Conservation (phyloP, 2,888 invertebrate species). For the Drosophila phalerata region DNA sequence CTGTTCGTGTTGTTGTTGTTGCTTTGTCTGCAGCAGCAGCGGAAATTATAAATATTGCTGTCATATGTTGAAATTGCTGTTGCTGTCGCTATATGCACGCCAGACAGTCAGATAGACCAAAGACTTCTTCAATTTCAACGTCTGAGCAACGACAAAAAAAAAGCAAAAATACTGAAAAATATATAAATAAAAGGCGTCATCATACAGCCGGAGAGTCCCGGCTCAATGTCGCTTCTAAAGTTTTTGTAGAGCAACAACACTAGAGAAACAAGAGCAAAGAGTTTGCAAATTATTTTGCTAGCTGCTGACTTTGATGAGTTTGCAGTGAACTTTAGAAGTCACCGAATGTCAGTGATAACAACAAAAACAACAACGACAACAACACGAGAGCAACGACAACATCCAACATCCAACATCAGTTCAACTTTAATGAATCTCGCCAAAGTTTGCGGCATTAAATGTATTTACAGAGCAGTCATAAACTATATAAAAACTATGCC, state of each 20-base stretch:
- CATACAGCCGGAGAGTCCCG: conserved; percentile 27
- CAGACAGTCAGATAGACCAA: conserved; percentile 55
- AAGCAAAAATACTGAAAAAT: conserved; percentile 11
- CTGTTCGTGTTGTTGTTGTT: conserved; percentile 31
- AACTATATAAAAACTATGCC: conserved; percentile 1
- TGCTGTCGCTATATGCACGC: conserved; percentile 60
- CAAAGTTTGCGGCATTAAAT: conserved; percentile 46
- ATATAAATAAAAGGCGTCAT: conserved; percentile 40
- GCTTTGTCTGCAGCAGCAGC: conserved; percentile 63
- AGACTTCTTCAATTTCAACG: conserved; percentile 53
- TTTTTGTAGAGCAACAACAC: conserved; percentile 44
- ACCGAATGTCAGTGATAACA: conserved; percentile 51
- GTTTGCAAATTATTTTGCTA: conserved; percentile 68
- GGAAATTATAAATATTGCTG: conserved; percentile 79
- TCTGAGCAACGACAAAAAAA: conserved; percentile 25
- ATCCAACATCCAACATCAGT: conserved; percentile 42
- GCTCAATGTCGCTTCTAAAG: conserved; percentile 58
- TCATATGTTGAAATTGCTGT: conserved; percentile 57
- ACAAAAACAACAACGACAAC: conserved; percentile 16
- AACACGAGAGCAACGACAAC: conserved; percentile 18
- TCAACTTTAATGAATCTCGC: conserved; percentile 59
- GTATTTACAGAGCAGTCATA: conserved; percentile 22
- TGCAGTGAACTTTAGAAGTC: conserved; percentile 63
- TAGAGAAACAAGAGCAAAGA: conserved; percentile 27
- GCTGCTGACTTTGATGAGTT: conserved; percentile 57